Conservation (phyloP, 2,113 vertebrate species). For the Microcebus ravelobensis region DNA sequence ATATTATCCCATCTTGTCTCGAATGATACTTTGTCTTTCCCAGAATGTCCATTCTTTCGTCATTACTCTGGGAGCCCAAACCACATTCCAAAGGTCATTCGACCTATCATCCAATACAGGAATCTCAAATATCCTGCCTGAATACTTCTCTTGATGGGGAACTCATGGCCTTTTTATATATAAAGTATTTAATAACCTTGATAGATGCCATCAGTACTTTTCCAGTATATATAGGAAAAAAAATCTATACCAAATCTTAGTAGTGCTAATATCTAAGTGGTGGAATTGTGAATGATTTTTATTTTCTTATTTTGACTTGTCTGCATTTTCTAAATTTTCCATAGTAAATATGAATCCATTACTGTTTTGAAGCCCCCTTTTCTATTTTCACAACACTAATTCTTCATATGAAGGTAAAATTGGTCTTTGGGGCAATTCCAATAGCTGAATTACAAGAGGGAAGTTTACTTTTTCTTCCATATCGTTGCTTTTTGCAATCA, state of each 20-base stretch:
- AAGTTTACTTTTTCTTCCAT: background rate
- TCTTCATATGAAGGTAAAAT: background rate
- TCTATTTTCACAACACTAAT: conserved; percentile 17
- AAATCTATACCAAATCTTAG: background rate
- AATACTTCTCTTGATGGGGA: background rate
- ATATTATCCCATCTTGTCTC: background rate
- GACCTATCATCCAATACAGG: background rate
- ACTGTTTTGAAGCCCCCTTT: background rate
- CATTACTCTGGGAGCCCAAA: background rate
- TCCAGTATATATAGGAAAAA: background rate
- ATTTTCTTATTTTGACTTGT: conserved; percentile 38
- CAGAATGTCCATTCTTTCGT: background rate
- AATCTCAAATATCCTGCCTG: background rate
- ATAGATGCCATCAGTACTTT: background rate
- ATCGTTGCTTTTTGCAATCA: background rate
- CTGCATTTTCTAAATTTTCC: conserved; percentile 8
- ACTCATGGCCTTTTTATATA: background rate
- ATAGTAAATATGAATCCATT: background rate
- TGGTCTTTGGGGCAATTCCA: background rate
- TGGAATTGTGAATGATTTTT: conserved; percentile 13
- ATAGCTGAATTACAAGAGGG: background rate
- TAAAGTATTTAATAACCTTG: conserved; percentile 2
- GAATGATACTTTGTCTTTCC: background rate
- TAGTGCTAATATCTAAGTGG: background rate
- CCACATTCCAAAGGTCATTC: background rate